A percentile compares a stretch with the other conserved stretches of the same genome.
phyloP scores from a whole-genome alignment of 2,888 invertebrate genomes.

The Brachyptera risi region DNA sequence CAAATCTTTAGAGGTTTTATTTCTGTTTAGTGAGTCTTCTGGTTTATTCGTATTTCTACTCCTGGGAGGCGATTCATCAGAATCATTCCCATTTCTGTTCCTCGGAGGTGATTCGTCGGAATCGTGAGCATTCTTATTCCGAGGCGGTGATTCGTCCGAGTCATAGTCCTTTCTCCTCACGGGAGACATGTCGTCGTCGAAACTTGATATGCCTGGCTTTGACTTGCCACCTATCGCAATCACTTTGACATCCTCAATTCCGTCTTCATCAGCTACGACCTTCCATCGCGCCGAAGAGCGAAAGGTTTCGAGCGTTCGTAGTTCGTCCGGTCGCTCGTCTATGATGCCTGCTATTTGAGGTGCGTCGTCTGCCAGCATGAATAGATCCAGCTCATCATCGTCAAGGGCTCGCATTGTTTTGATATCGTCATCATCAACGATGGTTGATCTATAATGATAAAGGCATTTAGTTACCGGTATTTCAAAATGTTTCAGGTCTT shows the following conservation, averaged over 20 bases:
- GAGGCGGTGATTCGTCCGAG: constrained; percentile 40
- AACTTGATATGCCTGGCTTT: neutral
- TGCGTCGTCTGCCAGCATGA: constrained; percentile 76
- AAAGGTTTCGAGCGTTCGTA: constrained; percentile 42
- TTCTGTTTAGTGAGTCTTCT: too few relatives aligned
- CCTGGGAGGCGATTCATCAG: constrained; percentile 28
- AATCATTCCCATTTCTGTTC: constrained; percentile 32
- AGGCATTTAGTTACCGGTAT: too few relatives aligned
- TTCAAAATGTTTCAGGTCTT: too few relatives aligned
- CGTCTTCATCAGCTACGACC: constrained; percentile 31
- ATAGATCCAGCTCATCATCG: constrained; percentile 62
- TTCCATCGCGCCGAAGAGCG: constrained; percentile 31
- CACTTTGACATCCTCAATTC: constrained; percentile 29
- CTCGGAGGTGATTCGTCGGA: constrained; percentile 29
- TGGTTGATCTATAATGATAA: constrained; percentile 61
- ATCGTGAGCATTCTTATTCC: constrained; percentile 30
- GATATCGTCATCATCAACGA: constrained; percentile 77
- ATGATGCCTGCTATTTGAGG: constrained; percentile 86
- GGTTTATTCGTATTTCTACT: neutral
- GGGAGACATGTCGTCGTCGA: constrained; percentile 15
- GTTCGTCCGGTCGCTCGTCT: constrained; percentile 72
- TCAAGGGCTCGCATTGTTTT: constrained; percentile 57
- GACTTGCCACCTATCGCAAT: constrained; percentile 15
- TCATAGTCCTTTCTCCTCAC: constrained; percentile 31
- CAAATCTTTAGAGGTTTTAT: too few relatives aligned